Percentiles rank a stretch among this genome's conserved stretches.
Conservation (phyloP, 2,888 invertebrate species). For the Copidosoma aretas region DNA sequence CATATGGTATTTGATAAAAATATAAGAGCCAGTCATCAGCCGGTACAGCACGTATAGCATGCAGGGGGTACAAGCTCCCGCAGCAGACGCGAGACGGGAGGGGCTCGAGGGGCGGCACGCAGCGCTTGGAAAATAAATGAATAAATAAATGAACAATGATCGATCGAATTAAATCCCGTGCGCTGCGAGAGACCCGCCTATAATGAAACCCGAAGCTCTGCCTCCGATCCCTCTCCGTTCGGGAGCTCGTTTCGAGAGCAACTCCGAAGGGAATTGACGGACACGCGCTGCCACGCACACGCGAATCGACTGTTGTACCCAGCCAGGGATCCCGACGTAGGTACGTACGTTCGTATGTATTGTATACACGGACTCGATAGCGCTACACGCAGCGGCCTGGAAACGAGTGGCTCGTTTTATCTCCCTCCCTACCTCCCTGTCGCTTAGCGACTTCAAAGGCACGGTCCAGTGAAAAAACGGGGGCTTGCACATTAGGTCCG, state of each 20-base stretch:
- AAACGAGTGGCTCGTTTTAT: conserved; percentile 42
- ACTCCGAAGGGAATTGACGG: conserved; percentile 30
- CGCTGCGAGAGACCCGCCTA: conserved; percentile 33
- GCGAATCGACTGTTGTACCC: too few relatives aligned
- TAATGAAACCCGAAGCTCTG: conserved; percentile 36
- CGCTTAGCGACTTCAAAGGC: conserved; percentile 44
- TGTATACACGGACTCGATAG: conserved; percentile 4
- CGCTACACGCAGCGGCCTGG: conserved; percentile 42
- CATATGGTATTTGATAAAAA: too few relatives aligned
- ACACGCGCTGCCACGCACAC: conserved; percentile 8
- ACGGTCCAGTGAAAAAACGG: conserved; percentile 37
- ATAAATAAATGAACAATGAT: conserved; percentile 23
- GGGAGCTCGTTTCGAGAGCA: conserved; percentile 22
- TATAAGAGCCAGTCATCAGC: too few relatives aligned
- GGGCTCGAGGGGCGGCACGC: neutral
- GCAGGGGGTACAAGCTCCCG: too few relatives aligned
- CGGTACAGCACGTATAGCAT: too few relatives aligned
- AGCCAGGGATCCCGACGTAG: neutral
- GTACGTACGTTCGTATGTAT: neutral
- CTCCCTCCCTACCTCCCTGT: conserved; percentile 15
- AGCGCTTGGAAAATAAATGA: conserved; percentile 29
- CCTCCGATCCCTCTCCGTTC: too few relatives aligned
- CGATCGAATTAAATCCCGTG: conserved; percentile 37
- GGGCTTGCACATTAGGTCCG: conserved; percentile 39
- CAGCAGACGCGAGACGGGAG: too few relatives aligned